These are phyloP conservation scores for Drosophila nasuta DNA, from an alignment of 1,140 invertebrate species.

Conservation along the genomic window DNA sequence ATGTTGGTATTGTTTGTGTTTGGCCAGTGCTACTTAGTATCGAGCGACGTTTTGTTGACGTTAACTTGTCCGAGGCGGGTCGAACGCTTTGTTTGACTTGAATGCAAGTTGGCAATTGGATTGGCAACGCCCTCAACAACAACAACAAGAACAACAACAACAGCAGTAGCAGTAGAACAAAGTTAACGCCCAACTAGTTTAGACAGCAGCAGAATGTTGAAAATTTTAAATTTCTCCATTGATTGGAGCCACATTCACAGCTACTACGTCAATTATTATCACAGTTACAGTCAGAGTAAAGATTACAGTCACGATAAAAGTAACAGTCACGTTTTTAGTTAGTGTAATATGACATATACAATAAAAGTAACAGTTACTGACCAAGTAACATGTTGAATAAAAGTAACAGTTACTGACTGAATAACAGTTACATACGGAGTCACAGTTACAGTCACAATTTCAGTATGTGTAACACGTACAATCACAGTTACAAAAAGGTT, in stretches of 20 bases:
- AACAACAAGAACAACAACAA: slow-evolving; percentile 23
- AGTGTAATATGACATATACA: too few species aligned
- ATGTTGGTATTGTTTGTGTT: slow-evolving; percentile 58
- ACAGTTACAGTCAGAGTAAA: background rate
- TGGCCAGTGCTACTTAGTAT: slow-evolving; percentile 60
- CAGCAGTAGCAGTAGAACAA: slow-evolving; percentile 18
- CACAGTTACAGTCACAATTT: too few species aligned
- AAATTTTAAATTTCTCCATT: slow-evolving; percentile 61
- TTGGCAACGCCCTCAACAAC: slow-evolving; percentile 58
- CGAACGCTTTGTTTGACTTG: slow-evolving; percentile 54
- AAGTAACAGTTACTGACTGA: background rate
- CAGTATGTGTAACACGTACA: too few species aligned
- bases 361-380: background rate
- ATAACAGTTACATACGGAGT: too few species aligned
- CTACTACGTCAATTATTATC: background rate
- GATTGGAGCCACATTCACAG: slow-evolving; percentile 42
- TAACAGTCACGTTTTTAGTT: background rate
- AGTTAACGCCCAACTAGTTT: slow-evolving; percentile 64
- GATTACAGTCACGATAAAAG: background rate
- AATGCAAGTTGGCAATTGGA: slow-evolving; percentile 76
- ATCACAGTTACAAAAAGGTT: too few species aligned
- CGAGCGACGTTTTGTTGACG: slow-evolving; percentile 52
- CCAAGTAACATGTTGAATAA: too few species aligned
- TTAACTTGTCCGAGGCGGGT: slow-evolving; percentile 43
- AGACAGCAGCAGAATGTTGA: slow-evolving; percentile 45